Evolutionary conservation across 2,797 vertebrate genomes (phyloP).

Genomic region (Hippopotamyrus pictus): DNA sequence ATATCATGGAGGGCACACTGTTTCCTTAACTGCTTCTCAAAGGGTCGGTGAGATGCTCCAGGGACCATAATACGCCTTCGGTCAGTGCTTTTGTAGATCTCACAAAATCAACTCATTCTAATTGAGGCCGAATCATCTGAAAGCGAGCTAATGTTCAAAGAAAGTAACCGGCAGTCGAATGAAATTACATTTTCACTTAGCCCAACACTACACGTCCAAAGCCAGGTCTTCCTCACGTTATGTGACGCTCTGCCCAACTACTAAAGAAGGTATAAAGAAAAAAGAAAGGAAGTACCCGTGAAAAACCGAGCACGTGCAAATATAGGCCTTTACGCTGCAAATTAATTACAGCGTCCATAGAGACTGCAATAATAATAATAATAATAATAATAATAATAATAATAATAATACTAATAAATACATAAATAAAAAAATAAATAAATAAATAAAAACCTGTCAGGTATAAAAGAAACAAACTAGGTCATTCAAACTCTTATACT

Average conservation of each 20-base stretch:
- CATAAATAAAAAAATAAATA: background rate
- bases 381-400: background rate
- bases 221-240: slow-evolving; percentile 34
- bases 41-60: slow-evolving; percentile 55
- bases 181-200: slow-evolving; percentile 68
- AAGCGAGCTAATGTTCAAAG: slow-evolving; percentile 85
- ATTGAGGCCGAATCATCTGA: slow-evolving; percentile 70
- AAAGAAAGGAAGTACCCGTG: background rate
- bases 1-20: slow-evolving; percentile 60
- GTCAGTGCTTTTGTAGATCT: slow-evolving; percentile 63
- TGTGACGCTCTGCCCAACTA: slow-evolving; percentile 39
- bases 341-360: background rate
- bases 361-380: background rate
- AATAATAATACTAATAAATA: background rate
- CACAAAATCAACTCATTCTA: slow-evolving; percentile 62
- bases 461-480: background rate
- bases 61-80: slow-evolving; percentile 61
- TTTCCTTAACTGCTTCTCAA: slow-evolving; percentile 66
- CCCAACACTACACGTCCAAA: slow-evolving; percentile 49
- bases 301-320: background rate
- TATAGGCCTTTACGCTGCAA: background rate
- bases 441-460: background rate
- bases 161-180: slow-evolving; percentile 62
- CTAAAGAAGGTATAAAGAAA: background rate
- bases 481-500: background rate